phyloP scores from a whole-genome alignment of 2,797 vertebrate species.

The Myioborus miniatus region DNA sequence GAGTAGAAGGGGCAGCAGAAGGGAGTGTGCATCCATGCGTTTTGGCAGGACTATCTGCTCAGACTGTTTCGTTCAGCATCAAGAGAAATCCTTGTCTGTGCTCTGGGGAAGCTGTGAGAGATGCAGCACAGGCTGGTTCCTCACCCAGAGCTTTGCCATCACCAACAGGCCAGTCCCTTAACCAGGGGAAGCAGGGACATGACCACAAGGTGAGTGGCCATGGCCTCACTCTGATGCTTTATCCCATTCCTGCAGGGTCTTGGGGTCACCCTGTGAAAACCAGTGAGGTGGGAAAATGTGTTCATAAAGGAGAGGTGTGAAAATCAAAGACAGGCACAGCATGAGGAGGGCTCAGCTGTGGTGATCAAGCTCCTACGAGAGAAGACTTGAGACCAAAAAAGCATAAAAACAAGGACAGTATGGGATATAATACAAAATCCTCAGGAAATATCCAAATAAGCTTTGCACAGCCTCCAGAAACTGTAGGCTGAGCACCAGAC shows the following conservation, averaged over 20 bases:
- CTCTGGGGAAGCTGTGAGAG: neutral
- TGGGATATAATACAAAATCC: neutral
- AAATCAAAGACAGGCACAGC: neutral
- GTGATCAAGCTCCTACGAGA: neutral
- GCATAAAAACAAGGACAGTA: neutral
- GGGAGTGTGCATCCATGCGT: neutral
- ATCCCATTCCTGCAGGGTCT: neutral
- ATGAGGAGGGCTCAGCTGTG: neutral
- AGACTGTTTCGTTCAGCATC: neutral
- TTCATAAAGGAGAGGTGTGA: neutral
- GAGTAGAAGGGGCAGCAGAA: neutral
- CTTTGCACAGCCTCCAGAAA: neutral
- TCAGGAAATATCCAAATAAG: neutral
- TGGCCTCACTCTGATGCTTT: neutral
- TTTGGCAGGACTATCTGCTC: neutral
- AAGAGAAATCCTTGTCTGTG: neutral
- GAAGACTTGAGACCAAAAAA: neutral
- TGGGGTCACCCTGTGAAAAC: neutral
- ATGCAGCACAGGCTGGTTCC: neutral
- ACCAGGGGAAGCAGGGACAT: neutral
- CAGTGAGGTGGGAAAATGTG: neutral
- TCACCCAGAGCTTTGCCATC: neutral
- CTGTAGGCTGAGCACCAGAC: neutral
- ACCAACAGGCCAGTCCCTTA: neutral
- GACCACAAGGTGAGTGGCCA: neutral